Conservation (phyloP, 2,797 vertebrate species). For the Neosalanx taihuensis region DNA sequence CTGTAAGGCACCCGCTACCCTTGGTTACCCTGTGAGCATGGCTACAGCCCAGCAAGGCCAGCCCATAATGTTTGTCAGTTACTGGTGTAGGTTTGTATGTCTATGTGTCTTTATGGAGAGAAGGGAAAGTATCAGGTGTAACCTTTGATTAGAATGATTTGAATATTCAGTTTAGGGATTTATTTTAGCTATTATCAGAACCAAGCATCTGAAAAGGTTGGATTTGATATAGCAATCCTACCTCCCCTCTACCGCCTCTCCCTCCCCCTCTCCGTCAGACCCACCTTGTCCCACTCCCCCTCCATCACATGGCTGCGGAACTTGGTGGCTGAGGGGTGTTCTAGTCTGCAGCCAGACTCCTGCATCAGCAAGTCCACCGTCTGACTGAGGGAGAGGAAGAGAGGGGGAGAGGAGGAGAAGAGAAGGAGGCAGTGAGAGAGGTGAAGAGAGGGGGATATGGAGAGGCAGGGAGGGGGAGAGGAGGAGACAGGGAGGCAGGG, state of each 20-base stretch:
- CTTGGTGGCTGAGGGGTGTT: constrained; percentile 97
- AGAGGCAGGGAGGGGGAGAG: constrained; percentile 22
- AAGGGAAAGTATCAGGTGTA: too few relatives aligned
- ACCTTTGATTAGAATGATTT: background rate
- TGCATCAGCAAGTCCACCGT: constrained; percentile 99
- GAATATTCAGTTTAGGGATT: background rate
- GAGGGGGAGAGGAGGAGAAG: constrained; percentile 31
- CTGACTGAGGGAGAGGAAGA: constrained; percentile 76
- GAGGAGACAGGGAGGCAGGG: background rate
- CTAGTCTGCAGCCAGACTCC: constrained; percentile 99
- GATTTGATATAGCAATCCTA: background rate
- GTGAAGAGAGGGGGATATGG: constrained; percentile 28
- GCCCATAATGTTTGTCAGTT: too few relatives aligned
- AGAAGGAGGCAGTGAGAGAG: constrained; percentile 44
- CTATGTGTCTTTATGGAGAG: too few relatives aligned
- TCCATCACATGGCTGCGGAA: constrained; percentile 99
- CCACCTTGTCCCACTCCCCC: constrained; percentile 99
- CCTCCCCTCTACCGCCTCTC: too few relatives aligned
- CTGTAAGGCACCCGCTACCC: background rate
- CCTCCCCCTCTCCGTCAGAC: constrained; percentile 22
- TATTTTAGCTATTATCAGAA: background rate
- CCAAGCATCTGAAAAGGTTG: background rate
- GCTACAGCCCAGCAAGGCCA: background rate
- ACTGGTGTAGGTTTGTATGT: too few relatives aligned
- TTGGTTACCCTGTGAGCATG: background rate